A percentile compares a stretch with the other conserved stretches of the same genome.
phyloP scores from a whole-genome alignment of 2,888 invertebrate species.

The Mechanitis messenoides region DNA sequence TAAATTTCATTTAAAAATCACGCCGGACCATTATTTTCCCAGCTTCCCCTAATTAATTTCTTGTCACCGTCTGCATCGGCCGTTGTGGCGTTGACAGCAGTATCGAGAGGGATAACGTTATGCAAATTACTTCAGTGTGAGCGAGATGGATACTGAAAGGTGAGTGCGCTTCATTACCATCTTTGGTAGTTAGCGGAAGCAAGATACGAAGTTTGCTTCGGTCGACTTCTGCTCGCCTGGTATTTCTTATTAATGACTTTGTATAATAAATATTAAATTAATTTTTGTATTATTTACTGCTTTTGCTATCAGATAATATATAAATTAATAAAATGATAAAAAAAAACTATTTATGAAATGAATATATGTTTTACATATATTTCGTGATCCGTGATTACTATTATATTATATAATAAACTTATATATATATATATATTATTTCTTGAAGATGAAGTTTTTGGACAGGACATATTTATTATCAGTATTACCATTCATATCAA shows the following conservation, averaged over 20 bases:
- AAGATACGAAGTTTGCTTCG: conserved; percentile 64
- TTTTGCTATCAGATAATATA: too few species aligned
- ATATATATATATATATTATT: too few species aligned
- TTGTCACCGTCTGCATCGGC: conserved; percentile 72
- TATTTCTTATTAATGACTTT: conserved; percentile 63
- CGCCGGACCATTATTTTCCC: conserved; percentile 72
- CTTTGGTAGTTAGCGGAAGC: conserved; percentile 69
- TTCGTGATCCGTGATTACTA: too few species aligned
- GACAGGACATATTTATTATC: too few species aligned
- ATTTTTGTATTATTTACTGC: neutral
- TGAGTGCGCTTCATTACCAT: conserved; percentile 71
- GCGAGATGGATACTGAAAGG: conserved; percentile 51
- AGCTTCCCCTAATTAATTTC: conserved; percentile 75
- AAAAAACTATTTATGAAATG: too few species aligned
- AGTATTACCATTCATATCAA: too few species aligned
- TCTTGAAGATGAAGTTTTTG: too few species aligned
- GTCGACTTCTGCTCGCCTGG: conserved; percentile 59
- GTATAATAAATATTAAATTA: conserved; percentile 36
- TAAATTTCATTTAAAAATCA: conserved; percentile 76
- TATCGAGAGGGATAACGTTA: conserved; percentile 43
- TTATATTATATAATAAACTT: too few species aligned
- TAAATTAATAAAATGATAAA: too few species aligned
- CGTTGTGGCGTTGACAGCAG: conserved; percentile 68
- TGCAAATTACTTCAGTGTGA: conserved; percentile 28
- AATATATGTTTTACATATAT: too few species aligned